These are phyloP conservation scores for Thysanoteuthis rhombus DNA, from an alignment of 2,888 invertebrate genomes.

Conservation along the genomic window DNA sequence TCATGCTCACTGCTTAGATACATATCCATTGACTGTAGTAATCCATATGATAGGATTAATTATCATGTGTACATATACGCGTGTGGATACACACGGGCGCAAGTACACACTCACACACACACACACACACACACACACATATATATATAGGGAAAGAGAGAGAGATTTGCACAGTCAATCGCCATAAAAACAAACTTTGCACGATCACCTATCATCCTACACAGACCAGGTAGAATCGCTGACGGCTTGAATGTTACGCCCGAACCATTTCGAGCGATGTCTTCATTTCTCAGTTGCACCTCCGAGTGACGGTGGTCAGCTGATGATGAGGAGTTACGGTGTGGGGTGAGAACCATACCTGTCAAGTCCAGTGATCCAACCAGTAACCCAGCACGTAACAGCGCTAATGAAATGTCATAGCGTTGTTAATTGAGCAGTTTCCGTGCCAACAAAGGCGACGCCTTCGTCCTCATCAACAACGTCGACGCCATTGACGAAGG, in stretches of 20 bases:
- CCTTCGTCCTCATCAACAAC: not conserved
- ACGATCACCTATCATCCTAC: not conserved
- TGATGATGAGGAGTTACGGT: not conserved
- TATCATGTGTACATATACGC: too few relatives aligned
- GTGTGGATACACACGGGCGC: too few relatives aligned
- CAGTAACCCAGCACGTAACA: not conserved
- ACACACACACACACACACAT: not conserved
- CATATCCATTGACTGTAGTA: too few relatives aligned
- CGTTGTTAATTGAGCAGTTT: not conserved
- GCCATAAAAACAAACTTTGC: not conserved
- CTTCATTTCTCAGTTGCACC: not conserved
- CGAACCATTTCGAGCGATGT: not conserved
- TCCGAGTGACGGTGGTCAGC: not conserved
- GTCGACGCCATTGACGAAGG: not conserved
- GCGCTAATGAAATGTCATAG: not conserved
- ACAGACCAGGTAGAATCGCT: not conserved
- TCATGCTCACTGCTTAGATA: too few relatives aligned
- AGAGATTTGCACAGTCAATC: not conserved
- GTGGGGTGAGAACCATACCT: not conserved
- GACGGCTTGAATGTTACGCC: not conserved
- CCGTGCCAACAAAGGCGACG: conserved; percentile 12
- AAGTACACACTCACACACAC: not conserved
- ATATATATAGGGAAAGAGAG: not conserved
- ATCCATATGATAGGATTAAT: too few relatives aligned
- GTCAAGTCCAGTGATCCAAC: not conserved